A percentile compares a stretch with the other conserved stretches of the same genome.
Evolutionary conservation across 1,140 invertebrate genomes (phyloP).

Genomic region (Colletes gigas): DNA sequence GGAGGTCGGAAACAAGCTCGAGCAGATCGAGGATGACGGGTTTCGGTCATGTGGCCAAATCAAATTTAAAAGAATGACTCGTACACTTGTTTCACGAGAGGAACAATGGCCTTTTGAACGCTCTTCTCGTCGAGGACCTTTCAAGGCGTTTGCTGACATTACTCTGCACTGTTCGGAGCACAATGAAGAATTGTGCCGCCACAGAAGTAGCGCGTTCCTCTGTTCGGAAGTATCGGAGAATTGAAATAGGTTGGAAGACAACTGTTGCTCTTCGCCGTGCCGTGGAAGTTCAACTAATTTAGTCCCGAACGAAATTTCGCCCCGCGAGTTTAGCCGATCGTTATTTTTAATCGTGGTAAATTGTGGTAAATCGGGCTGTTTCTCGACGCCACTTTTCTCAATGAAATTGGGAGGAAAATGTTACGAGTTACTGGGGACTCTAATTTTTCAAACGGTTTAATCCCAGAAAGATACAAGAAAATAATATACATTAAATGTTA

Average conservation of each 20-base stretch:
- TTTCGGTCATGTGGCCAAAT: constrained; percentile 62
- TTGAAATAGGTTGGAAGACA: constrained; percentile 61
- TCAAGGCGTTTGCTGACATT: constrained; percentile 74
- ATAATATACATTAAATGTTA: too few species aligned
- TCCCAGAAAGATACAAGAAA: too few species aligned
- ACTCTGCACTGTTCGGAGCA: constrained; percentile 68
- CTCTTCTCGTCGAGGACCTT: constrained; percentile 71
- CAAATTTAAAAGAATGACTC: constrained; percentile 81
- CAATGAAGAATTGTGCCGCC: constrained; percentile 72
- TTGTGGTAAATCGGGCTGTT: neutral
- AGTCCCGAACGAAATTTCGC: constrained; percentile 43
- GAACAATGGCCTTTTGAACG: constrained; percentile 78
- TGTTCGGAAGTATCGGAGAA: constrained; percentile 63
- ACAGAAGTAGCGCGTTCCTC: constrained; percentile 54
- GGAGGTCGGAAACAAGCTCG: neutral
- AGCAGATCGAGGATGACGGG: constrained; percentile 37
- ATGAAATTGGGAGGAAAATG: neutral
- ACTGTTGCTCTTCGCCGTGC: constrained; percentile 54
- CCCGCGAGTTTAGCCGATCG: neutral
- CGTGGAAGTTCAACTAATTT: constrained; percentile 49
- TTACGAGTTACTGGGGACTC: neutral
- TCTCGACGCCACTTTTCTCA: neutral
- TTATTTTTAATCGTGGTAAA: neutral
- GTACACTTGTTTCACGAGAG: constrained; percentile 72
- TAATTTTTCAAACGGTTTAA: neutral